Evolutionary conservation across 2,888 invertebrate genomes (phyloP).

Genomic region (Chromoteleia sp.): DNA sequence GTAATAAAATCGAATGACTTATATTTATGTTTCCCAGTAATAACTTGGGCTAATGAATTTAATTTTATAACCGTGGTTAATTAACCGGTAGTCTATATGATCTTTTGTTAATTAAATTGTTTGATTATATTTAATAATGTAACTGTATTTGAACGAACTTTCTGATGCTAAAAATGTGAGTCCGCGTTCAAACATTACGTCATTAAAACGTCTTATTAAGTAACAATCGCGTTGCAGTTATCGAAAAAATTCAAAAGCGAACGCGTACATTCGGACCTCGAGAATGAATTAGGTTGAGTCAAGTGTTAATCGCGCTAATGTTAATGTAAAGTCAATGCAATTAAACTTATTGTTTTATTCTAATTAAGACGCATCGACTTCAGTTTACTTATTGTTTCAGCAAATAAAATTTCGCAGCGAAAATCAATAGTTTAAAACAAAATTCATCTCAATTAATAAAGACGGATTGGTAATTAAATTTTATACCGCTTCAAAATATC

Average conservation of each 20-base stretch:
- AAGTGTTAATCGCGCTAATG: conserved; percentile 50
- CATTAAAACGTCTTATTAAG: conserved; percentile 10
- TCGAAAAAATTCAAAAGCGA: conserved; percentile 15
- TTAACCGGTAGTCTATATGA: conserved; percentile 19
- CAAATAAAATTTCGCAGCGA: conserved; percentile 39
- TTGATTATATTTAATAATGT: conserved; percentile 49
- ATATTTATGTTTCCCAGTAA: too few species aligned
- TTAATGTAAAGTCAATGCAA: conserved; percentile 60
- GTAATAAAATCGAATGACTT: too few species aligned
- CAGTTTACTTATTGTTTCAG: conserved; percentile 55
- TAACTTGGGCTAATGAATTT: too few species aligned
- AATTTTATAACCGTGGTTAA: conserved; percentile 52
- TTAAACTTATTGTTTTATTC: conserved; percentile 61
- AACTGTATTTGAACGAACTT: conserved; percentile 16
- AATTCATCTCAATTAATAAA: conserved; percentile 68
- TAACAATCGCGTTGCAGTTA: conserved; percentile 14
- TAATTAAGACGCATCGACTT: conserved; percentile 53
- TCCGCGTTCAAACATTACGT: conserved; percentile 12
- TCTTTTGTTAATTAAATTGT: conserved; percentile 47
- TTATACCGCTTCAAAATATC: conserved; percentile 57
- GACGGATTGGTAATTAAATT: conserved; percentile 59
- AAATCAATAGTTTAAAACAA: conserved; percentile 53
- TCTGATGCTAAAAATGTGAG: background rate
- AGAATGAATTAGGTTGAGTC: conserved; percentile 29
- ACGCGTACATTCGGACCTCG: conserved; percentile 2